A percentile compares a stretch with the other conserved stretches of the same genome.
Evolutionary conservation across 2,113 vertebrate species (phyloP).

Genomic region (Ceyx cyanopectus): DNA sequence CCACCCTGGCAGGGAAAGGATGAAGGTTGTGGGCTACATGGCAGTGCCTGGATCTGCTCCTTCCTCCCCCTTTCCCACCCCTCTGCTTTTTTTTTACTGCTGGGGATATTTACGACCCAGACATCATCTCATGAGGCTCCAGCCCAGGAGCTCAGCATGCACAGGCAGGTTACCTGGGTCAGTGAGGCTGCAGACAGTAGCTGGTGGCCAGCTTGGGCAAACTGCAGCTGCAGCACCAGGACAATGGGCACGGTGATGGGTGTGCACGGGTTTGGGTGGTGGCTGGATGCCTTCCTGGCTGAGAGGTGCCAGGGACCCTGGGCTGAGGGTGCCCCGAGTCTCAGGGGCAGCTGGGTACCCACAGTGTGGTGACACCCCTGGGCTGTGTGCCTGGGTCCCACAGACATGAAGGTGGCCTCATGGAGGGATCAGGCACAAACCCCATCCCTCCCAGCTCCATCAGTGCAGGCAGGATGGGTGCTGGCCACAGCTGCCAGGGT

Average conservation of each 20-base stretch:
- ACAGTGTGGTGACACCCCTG: background rate
- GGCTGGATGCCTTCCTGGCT: background rate
- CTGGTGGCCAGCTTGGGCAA: background rate
- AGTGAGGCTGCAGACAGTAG: background rate
- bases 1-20: background rate
- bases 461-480: background rate
- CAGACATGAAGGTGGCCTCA: background rate
- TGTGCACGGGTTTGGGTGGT: background rate
- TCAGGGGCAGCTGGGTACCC: background rate
- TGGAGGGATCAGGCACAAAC: background rate
- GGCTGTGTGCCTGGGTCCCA: background rate
- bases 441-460: background rate
- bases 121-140: background rate
- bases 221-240: background rate
- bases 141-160: fast-evolving
- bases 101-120: background rate
- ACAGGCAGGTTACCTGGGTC: background rate
- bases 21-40: background rate
- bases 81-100: background rate
- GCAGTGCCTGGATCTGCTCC: background rate
- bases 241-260: fast-evolving
- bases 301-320: fast-evolving
- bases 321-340: background rate
- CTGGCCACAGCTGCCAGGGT: background rate
- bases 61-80: background rate